Evolutionary conservation across 2,797 vertebrate species (phyloP), one percentile per base, ranked within the genome.

Genomic region (Gobionotothen gibberifrons): DNA sequence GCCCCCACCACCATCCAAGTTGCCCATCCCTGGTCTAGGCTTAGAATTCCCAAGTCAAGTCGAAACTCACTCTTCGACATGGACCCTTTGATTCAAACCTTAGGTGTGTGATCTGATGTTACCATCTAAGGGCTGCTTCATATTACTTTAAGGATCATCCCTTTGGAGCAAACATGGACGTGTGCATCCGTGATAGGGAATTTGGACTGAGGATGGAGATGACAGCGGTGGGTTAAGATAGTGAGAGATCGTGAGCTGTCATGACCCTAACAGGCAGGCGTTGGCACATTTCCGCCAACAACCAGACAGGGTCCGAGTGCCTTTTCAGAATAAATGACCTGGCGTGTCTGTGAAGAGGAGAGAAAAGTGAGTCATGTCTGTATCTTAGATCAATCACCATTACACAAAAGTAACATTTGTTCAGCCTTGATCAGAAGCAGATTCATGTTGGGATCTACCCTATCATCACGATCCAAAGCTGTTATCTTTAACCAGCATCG

Each of bases 131-230:
- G 26, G 29, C 61, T 71, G 64, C 32, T 54, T 81, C 58, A 65
- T 16, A 10, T 77, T 76, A 72, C 71, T 69, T 58, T 29, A 11
- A 72, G 47, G 56, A 56, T 61, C 26, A 26, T 32, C 61, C 39
- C 43, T 29, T 11, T 48, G 62, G 58, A 74, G 65, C 47, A 72
- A 56, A 63, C 54, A 22, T 64, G 36, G 61, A 63, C 9, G 9
- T 54, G 79, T 81, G 74, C 2, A 62, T 81, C 86, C 86, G 69
- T 72, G 81, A 85, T n/a, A 72, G 70, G 65, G 81, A 83, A 79
- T 87, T 65, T 54, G 66, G 60, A 49, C 52, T 8, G 58, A 65
- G 61, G 61, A 84, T 74, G 76, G 73, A 66, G 55, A 69, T 53
- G 79, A 85, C 71, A 75, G 78, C 19, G 2, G 19, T 15, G 56